Base-by-base conservation (phyloP, 2,888 invertebrate species). In the Chaetoderma sp. region DNA sequence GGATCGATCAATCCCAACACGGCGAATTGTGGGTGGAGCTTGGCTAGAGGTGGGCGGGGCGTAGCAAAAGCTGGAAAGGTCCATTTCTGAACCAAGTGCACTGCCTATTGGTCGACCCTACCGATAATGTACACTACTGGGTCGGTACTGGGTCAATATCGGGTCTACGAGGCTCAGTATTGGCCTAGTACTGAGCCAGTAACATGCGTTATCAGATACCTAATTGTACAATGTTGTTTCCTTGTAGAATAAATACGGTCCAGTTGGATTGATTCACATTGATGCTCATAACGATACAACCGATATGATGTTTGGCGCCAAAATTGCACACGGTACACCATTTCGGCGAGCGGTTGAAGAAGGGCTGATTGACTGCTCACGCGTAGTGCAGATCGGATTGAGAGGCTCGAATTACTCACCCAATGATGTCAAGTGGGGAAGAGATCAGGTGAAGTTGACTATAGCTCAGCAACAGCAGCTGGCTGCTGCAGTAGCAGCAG, bases 261-360 rank as follows among this genome's bases (percentile, higher is more conserved):
- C 85, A 0, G 83, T 87, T 8, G 85, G 85, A 6, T 68, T 86
- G 67, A 74, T 87, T 4, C 86, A 87, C 62, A 74, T 87, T 0
- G 86, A 87, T 68, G 86, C 86, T 27, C 86, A 87, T 70, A 67
- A 77, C 1, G 86, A 87, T 67, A 81, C 81, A 0, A 78, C 71
- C 32, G 85, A 86, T 59, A 63, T 67, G 1, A 82, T 83, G 82
- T 69, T 79, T 27, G 82, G 80, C 0, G 82, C 80, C 58, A 78
- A 77, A 71, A 81, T 86, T 18, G 78, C 81, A 1, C 86, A 87
- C 61, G 86, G 86, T 2, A 86, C 86, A 13, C 82, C 86, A 0
- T 84, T 87, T 68, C 69, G 84, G 4, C 69, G 86, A 33, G 85
- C 86, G 0, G 73, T 82, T 18, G 86, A 87, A 61, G 85, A 86